Evolutionary conservation across 2,888 invertebrate species (phyloP), one percentile per base, ranked within the genome.

Genomic region (Agriopis aurantiaria): DNA sequence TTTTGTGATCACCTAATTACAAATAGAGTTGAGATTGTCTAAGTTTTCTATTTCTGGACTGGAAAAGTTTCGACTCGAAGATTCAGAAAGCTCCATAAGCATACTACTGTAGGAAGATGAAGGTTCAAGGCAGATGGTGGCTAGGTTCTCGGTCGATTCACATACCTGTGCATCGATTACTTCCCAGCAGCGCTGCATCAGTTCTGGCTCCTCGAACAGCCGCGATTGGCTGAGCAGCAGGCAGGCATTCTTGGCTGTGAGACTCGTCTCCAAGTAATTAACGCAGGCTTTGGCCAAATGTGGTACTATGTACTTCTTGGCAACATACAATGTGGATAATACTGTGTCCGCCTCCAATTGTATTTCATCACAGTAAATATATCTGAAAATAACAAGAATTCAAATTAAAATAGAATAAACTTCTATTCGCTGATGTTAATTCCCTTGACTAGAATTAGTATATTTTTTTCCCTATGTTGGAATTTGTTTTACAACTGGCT

Each of bases 121-220:
- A 75, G 85, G 87, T 80, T 92, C 89, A 72, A 93, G 83, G 80
- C 88, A 87, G 77, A 92, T 85, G 63, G 88, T 88, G 51, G 89
- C 82, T 81, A 93, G 91, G 85, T 94, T 96, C 82, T 94, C 93
- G 69, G 91, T 91, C 33, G 96, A 92, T 80, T 91, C 91, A 94
- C 94, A 93, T 96, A 97, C 97, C 97, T 98, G 98, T 66, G 99
- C 99, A 94, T 99, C 99, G 88, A 99, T 99, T 74, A 99, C 99
- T 95, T 98, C 98, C 98, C 98, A 98, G 95, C 98, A 98, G 80
- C 98, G 96, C 91, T 98, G 97, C 98, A 99, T 99, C 80, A 99
- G 95, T 88, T 99, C 99, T 69, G 98, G 98, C 92, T 99, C 99
- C 93, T 99, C 99, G 95, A 99, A 99, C 70, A 99, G 95, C 80